phyloP scores from a whole-genome alignment of 2,888 invertebrate species.

The Sinelater perroti region DNA sequence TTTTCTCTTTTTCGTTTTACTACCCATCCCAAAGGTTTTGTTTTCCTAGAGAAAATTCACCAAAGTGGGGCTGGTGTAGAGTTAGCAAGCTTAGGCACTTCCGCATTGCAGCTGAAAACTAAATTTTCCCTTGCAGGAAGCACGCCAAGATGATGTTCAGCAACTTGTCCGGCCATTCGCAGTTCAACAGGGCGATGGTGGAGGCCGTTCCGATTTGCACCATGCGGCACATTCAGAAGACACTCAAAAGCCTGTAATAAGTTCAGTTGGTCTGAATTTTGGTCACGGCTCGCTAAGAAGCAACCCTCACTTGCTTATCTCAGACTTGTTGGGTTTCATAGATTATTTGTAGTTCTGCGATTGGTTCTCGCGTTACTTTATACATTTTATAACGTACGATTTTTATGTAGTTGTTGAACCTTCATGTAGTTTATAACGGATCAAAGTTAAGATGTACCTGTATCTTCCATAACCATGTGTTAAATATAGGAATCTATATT shows the following conservation, averaged over 20 bases:
- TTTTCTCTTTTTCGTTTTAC: too few relatives aligned
- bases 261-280: slow-evolving; percentile 21
- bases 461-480: slow-evolving; percentile 30
- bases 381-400: slow-evolving; percentile 29
- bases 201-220: slow-evolving; percentile 83
- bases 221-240: slow-evolving; percentile 85
- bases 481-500: slow-evolving; percentile 15
- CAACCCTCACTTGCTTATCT: slow-evolving; percentile 11
- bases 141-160: slow-evolving; percentile 83
- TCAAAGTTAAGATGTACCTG: slow-evolving; percentile 25
- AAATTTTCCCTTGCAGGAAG: too few relatives aligned
- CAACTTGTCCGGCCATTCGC: slow-evolving; percentile 74
- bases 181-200: slow-evolving; percentile 78
- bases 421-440: too few relatives aligned
- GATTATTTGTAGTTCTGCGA: slow-evolving; percentile 21
- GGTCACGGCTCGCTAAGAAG: slow-evolving; percentile 9
- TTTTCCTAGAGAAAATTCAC: too few relatives aligned
- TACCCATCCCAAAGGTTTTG: too few relatives aligned
- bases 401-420: slow-evolving; percentile 34
- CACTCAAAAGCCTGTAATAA: slow-evolving; percentile 68
- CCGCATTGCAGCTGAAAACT: too few relatives aligned
- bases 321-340: slow-evolving; percentile 17
- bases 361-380: slow-evolving; percentile 27
- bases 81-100: too few relatives aligned
- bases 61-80: too few relatives aligned